Evolutionary conservation across 2,797 vertebrate genomes (phyloP).

Genomic region (Babyrousa celebensis): DNA sequence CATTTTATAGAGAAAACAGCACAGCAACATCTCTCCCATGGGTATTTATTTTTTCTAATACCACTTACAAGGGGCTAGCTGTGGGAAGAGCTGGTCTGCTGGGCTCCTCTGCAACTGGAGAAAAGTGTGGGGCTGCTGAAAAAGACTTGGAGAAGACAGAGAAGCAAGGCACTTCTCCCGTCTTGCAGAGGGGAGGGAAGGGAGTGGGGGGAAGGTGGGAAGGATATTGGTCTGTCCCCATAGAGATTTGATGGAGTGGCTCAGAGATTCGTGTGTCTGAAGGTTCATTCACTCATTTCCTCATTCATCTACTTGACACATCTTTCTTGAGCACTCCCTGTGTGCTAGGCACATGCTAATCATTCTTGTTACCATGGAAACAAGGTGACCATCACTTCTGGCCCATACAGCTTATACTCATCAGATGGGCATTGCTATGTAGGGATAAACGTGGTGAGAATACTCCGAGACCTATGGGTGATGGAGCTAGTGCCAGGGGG

Average conservation of each 20-base stretch:
- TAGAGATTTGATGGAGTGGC: neutral
- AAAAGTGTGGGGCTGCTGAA: slow-evolving; percentile 69
- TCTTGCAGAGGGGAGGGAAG: neutral
- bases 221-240: neutral
- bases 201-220: neutral
- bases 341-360: neutral
- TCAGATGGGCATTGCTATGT: neutral
- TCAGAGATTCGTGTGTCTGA: neutral
- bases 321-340: neutral
- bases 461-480: neutral
- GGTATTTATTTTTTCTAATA: slow-evolving; percentile 88
- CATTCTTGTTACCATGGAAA: neutral
- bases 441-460: neutral
- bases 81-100: slow-evolving; percentile 80
- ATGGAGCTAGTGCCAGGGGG: too few relatives aligned
- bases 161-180: neutral
- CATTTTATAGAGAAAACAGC: slow-evolving; percentile 80
- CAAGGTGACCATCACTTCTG: neutral
- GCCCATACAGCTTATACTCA: neutral
- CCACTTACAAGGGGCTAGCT: slow-evolving; percentile 76
- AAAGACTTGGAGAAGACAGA: neutral
- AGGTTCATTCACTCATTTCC: neutral
- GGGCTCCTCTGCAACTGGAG: slow-evolving; percentile 82
- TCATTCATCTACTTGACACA: neutral
- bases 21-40: slow-evolving; percentile 81